Conservation (phyloP, 2,797 vertebrate genomes). For the Octomys mimax region DNA sequence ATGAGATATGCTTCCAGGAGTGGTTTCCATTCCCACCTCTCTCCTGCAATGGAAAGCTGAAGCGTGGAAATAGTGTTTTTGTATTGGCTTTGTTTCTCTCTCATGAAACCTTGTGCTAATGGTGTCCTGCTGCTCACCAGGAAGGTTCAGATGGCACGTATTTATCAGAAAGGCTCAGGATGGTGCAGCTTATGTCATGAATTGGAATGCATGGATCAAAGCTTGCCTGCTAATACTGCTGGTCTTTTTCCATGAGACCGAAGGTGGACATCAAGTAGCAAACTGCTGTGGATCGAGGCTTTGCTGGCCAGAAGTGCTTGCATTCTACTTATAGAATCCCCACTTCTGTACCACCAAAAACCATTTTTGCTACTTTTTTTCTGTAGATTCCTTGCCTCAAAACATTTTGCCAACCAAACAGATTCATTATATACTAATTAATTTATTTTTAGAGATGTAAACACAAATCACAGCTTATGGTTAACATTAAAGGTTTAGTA, state of each 20-base stretch:
- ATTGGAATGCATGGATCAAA: neutral
- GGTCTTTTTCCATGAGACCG: neutral
- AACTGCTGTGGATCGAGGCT: neutral
- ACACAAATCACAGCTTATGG: neutral
- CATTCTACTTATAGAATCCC: neutral
- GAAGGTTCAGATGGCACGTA: neutral
- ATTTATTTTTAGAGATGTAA: constrained; percentile 39
- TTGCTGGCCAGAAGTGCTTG: neutral
- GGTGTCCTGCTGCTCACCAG: neutral
- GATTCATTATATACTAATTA: constrained; percentile 7
- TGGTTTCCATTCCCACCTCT: constrained; percentile 62
- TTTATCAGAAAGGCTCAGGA: neutral
- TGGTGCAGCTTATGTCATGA: neutral
- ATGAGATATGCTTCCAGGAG: neutral
- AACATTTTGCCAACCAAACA: constrained; percentile 32
- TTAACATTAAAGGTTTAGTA: constrained; percentile 22
- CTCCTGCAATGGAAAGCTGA: neutral
- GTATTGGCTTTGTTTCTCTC: neutral
- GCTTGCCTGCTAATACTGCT: constrained; percentile 8
- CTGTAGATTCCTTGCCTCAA: constrained; percentile 3
- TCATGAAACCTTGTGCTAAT: neutral
- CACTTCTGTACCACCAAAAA: neutral
- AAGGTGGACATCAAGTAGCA: neutral
- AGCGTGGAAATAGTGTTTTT: neutral
- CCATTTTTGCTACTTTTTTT: neutral